Evolutionary conservation across 2,113 vertebrate genomes (phyloP), one percentile per base, ranked within the genome.

Genomic region (Galbula dea): DNA sequence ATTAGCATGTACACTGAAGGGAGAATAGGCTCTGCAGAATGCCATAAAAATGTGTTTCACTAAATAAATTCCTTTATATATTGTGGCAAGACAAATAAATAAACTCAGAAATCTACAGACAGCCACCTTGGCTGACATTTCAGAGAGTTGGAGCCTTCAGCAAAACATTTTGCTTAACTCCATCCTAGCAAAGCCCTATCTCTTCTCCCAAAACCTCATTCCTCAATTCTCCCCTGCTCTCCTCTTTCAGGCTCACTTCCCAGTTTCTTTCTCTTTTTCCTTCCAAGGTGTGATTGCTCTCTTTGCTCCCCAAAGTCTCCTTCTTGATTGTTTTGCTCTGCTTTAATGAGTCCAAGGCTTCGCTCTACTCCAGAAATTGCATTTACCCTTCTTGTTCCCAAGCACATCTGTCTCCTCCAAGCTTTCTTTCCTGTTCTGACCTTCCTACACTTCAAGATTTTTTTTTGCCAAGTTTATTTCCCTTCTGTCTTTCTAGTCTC

Each of bases 31-130:
- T 90, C 83, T 94, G 84, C 89, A 95, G 79, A 95, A 96, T 43
- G 69, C 83, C 95, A 94, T 86, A 96, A 96, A 96, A 95, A 94
- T 81, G 72, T 21, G 29, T 73, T 92, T 96, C 83, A 68, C 94
- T 92, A 94, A 93, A 90, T 94, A 95, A 97, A 96, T 94, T 94
- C 95, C 87, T 91, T 96, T 90, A 96, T 86, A 95, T 94, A 96
- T 95, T 95, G 84, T 96, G 95, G 92, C 88, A 96, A 94, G 92
- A 94, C 95, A 96, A 96, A 95, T 93, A 97, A 97, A 96, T 93
- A 94, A 95, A 92, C 75, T 69, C 82, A 71, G 82, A 91, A 89
- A 94, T 95, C 93, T 96, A 95, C 95, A 95, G 91, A 95, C 89
- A 93, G 95, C 62, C 83, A 96, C 93, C 91, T 94, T 97, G 95